Base-by-base conservation (phyloP, 2,113 vertebrate genomes). In the Leiothrix lutea region DNA sequence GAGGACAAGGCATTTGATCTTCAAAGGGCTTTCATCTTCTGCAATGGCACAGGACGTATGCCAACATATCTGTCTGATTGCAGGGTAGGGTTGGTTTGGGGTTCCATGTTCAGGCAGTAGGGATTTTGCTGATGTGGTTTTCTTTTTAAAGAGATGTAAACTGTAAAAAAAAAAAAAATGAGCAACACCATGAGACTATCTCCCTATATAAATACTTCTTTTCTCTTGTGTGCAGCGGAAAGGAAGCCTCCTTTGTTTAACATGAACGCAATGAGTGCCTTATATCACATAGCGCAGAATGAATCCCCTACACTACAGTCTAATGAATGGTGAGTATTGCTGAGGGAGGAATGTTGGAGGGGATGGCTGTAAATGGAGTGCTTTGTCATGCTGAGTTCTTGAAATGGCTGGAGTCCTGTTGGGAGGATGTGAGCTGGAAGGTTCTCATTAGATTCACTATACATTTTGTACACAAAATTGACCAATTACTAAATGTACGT, bases 201-300 rank as follows among this genome's bases (percentile, higher is more conserved):
- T 96, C 88, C 81, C 84, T 72, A 2, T 42, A 78, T 92, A 51
- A 96, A 95, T 96, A 85, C 14, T 94, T 28, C 25, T 95, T 97
- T 96, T 78, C 73, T 96, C 97, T 97, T 92, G 88, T 97, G 97
- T 96, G 80, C 87, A 99, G 99, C 99, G 97, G 99, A 99, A 98
- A 99, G 99, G 98, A 99, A 99, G 97, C 99, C 99, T 97, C 99
- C 99, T 94, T 98, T 99, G 97, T 99, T 99, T 98, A 99, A 99
- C 97, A 99, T 99, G 99, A 99, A 99, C 97, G 99, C 99, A 97
- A 99, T 99, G 99, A 99, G 99, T 99, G 99, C 99, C 99, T 99
- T 99, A 99, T 99, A 99, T 98, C 99, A 99, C 95, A 99, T 99
- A 99, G 99, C 99, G 97, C 99, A 99, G 99, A 99, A 99, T 98